These are phyloP conservation scores for Sphaerophoria rueppellii DNA, from an alignment of 2,888 invertebrate species.

Conservation along the genomic window DNA sequence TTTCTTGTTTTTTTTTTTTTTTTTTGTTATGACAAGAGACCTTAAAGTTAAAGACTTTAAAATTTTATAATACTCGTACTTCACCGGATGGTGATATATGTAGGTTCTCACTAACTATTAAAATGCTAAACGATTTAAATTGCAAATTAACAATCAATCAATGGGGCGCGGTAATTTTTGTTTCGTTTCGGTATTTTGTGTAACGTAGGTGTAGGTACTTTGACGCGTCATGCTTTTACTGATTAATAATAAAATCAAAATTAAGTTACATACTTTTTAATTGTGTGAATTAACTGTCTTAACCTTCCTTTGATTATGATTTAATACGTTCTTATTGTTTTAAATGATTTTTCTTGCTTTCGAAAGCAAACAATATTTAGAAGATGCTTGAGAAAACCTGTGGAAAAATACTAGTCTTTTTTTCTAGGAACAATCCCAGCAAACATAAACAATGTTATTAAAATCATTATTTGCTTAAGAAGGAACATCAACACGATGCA, in stretches of 20 bases:
- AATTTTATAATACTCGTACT: constrained; percentile 5
- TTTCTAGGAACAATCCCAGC: no score
- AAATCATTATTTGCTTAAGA: no score
- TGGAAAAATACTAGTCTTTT: no score
- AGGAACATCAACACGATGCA: no score
- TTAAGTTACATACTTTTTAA: not conserved
- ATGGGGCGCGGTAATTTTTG: constrained; percentile 2
- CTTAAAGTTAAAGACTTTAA: not conserved
- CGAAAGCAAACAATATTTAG: no score
- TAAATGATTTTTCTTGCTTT: no score
- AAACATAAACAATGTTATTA: no score
- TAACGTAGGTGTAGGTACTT: no score
- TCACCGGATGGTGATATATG: not conserved
- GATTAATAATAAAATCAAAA: not conserved
- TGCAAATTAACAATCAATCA: constrained; percentile 13
- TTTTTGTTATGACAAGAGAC: no score
- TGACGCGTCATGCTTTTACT: not conserved
- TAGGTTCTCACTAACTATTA: not conserved
- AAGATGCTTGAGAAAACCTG: no score
- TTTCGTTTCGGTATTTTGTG: not conserved
- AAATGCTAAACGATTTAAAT: constrained; percentile 20
- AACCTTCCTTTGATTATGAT: not conserved
- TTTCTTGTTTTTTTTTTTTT: no score
- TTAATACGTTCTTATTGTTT: not conserved
- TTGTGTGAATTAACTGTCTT: not conserved